Conservation (phyloP, 2,113 vertebrate species). For the Vidua macroura region DNA sequence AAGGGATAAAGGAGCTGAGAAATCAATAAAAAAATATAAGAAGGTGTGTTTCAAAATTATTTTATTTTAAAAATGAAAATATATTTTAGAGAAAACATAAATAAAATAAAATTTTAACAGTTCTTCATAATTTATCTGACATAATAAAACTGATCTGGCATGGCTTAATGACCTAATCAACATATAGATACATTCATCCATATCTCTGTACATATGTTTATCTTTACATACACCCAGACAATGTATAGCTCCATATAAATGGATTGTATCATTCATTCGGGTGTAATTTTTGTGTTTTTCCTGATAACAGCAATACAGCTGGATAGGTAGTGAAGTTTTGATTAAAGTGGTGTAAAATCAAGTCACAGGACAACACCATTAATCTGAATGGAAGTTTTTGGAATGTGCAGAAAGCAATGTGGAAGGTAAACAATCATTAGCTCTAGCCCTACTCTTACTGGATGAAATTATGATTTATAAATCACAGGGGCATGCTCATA, state of each 20-base stretch:
- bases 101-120: not conserved
- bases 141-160: not conserved
- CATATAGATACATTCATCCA: not conserved
- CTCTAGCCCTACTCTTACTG: not conserved
- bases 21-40: not conserved
- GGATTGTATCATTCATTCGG: not conserved
- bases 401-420: not conserved
- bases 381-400: not conserved
- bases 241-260: not conserved
- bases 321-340: not conserved
- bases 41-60: accelerated
- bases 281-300: not conserved
- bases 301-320: not conserved
- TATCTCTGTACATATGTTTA: not conserved
- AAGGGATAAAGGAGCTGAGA: not conserved
- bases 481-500: not conserved
- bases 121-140: not conserved
- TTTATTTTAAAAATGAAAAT: not conserved
- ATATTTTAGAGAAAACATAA: not conserved
- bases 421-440: not conserved
- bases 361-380: not conserved
- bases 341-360: not conserved
- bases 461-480: not conserved
- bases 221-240: not conserved
- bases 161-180: not conserved